Base-by-base conservation (phyloP, 2,113 vertebrate species). In the Odocoileus hemionus region DNA sequence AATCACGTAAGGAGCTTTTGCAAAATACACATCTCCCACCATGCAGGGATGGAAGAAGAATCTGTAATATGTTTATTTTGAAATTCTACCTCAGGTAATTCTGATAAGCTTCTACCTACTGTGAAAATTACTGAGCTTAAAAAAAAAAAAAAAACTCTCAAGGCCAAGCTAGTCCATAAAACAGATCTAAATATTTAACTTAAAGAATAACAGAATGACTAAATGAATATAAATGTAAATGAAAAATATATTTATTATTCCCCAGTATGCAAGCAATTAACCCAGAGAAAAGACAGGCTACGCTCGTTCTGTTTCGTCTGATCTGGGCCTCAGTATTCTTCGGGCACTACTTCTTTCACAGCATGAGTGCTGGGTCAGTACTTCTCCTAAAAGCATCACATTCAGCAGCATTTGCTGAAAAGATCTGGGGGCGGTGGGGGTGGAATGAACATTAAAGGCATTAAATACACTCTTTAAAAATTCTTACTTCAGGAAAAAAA, bases 21-120 rank as follows among this genome's bases (percentile, higher is more conserved):
- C 17, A 70, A 97, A 96, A 84, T n/a, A 87, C 11, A 50, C 54
- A 58, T 3, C 3, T 14, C 23, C 64, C 43, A 80, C 47, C 89
- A 94, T 1, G 12, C 64, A 64, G 57, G 26, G 55, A 28, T 57
- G 2, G n/a, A 12, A 84, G n/a, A 45, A 87, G 55, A 79, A 96
- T 86, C 67, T 30, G 12, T 47, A 95, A 82, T 30, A 64, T 8
- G 52, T 43, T 64, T 58, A 92, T 67, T 93, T 92, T 97, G 50
- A 95, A 89, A 93, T 58, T 26, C 87, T 79, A 93, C 43, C 83
- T 83, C 52, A 83, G 61, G 54, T 86, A 91, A 89, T 91, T 95
- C 61, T 85, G 45, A 57, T 60, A 70, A 94, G 61, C 39, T 67
- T 47, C 70, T 83, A 90, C 21, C 80, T 89, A 89, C 21, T 52